These are phyloP conservation scores for Syngnathus rostellatus DNA, from an alignment of 2,797 vertebrate genomes.

Conservation along the genomic window DNA sequence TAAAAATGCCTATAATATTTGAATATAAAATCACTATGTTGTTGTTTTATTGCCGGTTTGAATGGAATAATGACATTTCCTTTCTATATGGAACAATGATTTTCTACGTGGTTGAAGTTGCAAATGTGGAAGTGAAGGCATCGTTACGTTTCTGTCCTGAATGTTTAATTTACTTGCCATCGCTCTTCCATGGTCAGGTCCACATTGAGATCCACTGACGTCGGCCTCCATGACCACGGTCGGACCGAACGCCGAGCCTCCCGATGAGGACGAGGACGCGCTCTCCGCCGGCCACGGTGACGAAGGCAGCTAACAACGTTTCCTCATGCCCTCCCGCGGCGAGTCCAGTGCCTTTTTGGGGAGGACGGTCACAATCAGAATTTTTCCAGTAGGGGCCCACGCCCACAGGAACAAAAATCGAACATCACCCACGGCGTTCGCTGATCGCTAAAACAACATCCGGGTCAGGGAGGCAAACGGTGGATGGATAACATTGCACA, in stretches of 20 bases:
- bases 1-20: too few relatives aligned
- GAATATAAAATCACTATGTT: too few relatives aligned
- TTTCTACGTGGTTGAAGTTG: not conserved
- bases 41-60: too few relatives aligned
- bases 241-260: not conserved
- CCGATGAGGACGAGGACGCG: conserved; percentile 24
- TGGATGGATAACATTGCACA: too few relatives aligned
- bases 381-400: too few relatives aligned
- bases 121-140: not conserved
- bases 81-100: too few relatives aligned
- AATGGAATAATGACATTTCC: too few relatives aligned
- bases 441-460: too few relatives aligned
- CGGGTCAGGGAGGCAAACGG: too few relatives aligned
- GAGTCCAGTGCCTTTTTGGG: conserved; percentile 45
- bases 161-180: not conserved
- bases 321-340: conserved; percentile 15
- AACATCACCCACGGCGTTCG: too few relatives aligned
- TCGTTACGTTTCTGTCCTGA: too few relatives aligned
- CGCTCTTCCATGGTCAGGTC: conserved; percentile 70
- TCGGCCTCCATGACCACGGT: conserved; percentile 7
- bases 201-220: conserved; percentile 95
- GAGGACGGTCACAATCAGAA: not conserved
- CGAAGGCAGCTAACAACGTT: conserved; percentile 7
- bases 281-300: conserved; percentile 29
- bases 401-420: too few relatives aligned